Evolutionary conservation across 2,888 invertebrate species (phyloP).

Genomic region (Theretra japonica): DNA sequence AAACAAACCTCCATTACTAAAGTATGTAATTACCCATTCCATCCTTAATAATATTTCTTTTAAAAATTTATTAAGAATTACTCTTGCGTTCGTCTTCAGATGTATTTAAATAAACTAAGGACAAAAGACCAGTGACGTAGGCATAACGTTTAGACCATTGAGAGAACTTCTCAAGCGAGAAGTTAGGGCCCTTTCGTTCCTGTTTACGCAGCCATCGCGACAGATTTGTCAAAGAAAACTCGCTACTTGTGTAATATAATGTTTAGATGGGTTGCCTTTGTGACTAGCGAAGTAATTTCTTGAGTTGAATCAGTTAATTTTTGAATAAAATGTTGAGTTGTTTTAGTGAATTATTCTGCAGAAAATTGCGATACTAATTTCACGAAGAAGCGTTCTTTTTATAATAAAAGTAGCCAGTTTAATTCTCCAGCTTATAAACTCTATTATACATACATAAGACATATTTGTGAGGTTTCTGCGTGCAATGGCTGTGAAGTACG

Average conservation of each 20-base stretch:
- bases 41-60: conserved; percentile 2
- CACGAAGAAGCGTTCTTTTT: no score
- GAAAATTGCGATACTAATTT: no score
- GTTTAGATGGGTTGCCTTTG: background rate
- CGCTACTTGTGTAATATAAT: conserved; percentile 53
- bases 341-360: no score
- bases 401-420: no score
- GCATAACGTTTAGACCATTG: conserved; percentile 48
- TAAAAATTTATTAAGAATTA: conserved; percentile 1
- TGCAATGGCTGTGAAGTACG: no score
- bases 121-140: conserved; percentile 38
- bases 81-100: background rate
- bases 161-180: conserved; percentile 53
- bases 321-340: no score
- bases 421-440: no score
- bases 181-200: conserved; percentile 51
- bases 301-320: background rate
- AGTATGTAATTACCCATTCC: background rate
- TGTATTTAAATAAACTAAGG: conserved; percentile 22
- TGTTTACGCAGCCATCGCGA: conserved; percentile 62
- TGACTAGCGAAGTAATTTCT: background rate
- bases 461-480: no score
- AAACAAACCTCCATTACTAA: no score
- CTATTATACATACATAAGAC: no score
- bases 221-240: conserved; percentile 71